phyloP scores from a whole-genome alignment of 2,113 vertebrate species.

The Phylloscopus whistleri region DNA sequence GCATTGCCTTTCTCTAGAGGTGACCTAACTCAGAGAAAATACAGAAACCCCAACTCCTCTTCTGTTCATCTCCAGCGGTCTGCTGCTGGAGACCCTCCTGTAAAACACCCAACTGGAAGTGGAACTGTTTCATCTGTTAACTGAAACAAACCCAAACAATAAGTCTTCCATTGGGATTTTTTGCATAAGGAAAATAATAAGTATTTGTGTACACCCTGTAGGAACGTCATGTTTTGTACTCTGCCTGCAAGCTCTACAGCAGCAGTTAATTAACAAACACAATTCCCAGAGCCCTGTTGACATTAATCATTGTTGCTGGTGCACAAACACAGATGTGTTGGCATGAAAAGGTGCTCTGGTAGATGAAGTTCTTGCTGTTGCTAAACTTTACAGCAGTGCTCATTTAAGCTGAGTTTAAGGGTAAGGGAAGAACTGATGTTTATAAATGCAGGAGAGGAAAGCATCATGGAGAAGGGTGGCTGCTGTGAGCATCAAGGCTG shows the following conservation, averaged over 20 bases:
- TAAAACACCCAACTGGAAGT: not conserved
- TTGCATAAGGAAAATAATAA: conserved; percentile 54
- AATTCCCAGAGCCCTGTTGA: conserved; percentile 66
- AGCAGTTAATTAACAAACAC: conserved; percentile 71
- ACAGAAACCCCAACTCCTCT: not conserved
- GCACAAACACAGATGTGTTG: conserved; percentile 67
- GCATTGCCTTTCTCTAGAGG: not conserved
- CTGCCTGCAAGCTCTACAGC: conserved; percentile 62
- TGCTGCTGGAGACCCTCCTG: not conserved
- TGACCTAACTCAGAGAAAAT: not conserved
- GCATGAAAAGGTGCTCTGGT: conserved; percentile 59
- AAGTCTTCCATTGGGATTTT: conserved; percentile 30
- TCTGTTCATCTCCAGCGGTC: not conserved
- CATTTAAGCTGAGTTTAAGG: conserved; percentile 9
- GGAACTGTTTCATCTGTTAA: not conserved
- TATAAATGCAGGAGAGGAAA: not conserved
- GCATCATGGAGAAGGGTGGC: not conserved
- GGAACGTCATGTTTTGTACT: conserved; percentile 59
- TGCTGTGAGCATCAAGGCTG: not conserved
- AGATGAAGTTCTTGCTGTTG: conserved; percentile 42
- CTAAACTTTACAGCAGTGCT: conserved; percentile 17
- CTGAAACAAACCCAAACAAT: conserved; percentile 34
- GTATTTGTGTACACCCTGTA: conserved; percentile 56
- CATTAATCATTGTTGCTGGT: conserved; percentile 70
- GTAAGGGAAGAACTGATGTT: not conserved